Evolutionary conservation across 2,888 invertebrate species (phyloP), one percentile per base, ranked within the genome.

Genomic region (Tenthredo notha): DNA sequence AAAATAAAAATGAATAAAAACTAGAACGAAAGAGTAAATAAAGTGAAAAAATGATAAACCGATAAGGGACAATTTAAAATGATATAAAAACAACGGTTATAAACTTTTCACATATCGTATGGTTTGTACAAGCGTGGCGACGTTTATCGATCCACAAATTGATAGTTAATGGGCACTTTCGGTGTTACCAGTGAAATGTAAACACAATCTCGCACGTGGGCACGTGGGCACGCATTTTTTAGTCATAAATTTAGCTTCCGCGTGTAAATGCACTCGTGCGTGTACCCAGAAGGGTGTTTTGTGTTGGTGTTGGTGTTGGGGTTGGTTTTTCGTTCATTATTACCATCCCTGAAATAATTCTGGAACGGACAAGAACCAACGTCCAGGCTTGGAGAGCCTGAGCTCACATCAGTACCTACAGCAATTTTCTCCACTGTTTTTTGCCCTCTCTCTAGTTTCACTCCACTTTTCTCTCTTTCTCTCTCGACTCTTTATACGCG

Each of bases 151-250:
- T 75, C 75, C 37, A 2, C 15, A 75, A 75, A 75, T 75, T 75
- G 75, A 75, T 75, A 75, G 75, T 47, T 75, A 75, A 75, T 75
- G 75, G 75, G 75, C 47, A 47, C 25, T 75, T 75, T 75, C 47
- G 75, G 40, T 47, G 75, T 40, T 70, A 5, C 33, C 18, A 70
- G 43, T 25, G 21, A 75, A 47, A 75, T 75, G 47, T 74, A 74
- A 74, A 43, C 40, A 74, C 40, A 43, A 40, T 37, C 74, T n/a
- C 33, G 67, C 29, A 2, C n/a, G n/a, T n/a, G n/a, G n/a, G n/a
- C 33, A 67, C 67, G 67, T 67, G 67, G 67, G 29, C 15, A 33
- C 67, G 67, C 67, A 67, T 33, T 67, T 67, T 33, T 67, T 33
- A 25, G 5, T 7, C 29, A 67, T 67, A 67, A 67, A 67, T 67